Evolutionary conservation across 2,113 vertebrate species (phyloP).

Genomic region (Rhynchopsitta pachyrhyncha): DNA sequence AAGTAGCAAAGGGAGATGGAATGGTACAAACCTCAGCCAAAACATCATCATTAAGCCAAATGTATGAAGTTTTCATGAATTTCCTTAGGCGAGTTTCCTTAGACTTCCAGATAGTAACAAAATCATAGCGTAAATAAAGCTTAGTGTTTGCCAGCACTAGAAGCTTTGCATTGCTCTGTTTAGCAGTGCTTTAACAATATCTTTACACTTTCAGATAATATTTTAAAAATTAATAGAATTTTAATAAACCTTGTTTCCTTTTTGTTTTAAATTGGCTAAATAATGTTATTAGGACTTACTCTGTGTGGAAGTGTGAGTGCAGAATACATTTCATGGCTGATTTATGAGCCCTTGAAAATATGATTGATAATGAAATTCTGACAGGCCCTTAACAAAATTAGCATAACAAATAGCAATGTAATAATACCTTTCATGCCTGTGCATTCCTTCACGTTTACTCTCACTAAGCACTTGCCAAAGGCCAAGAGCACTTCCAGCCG

Average conservation of each 20-base stretch:
- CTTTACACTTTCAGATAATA: neutral
- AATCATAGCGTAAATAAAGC: neutral
- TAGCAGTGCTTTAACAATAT: neutral
- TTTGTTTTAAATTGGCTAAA: neutral
- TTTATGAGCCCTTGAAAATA: constrained; percentile 57
- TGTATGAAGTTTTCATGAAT: neutral
- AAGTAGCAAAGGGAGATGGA: neutral
- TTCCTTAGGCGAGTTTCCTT: neutral
- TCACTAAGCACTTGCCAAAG: constrained; percentile 11
- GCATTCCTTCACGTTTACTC: constrained; percentile 38
- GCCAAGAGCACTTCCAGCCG: neutral
- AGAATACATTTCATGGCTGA: constrained; percentile 57
- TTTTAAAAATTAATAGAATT: neutral
- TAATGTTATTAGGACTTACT: neutral
- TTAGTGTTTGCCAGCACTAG: neutral
- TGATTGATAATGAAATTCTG: constrained; percentile 36
- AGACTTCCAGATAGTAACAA: neutral
- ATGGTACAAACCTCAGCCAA: neutral
- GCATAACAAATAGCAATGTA: constrained; percentile 51
- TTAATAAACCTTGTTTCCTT: neutral
- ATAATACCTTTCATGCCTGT: constrained; percentile 48
- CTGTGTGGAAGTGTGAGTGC: neutral
- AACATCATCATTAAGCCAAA: neutral
- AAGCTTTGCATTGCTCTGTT: neutral
- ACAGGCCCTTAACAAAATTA: constrained; percentile 54